phyloP scores from a whole-genome alignment of 2,888 invertebrate genomes.

The Drosophila quinaria region DNA sequence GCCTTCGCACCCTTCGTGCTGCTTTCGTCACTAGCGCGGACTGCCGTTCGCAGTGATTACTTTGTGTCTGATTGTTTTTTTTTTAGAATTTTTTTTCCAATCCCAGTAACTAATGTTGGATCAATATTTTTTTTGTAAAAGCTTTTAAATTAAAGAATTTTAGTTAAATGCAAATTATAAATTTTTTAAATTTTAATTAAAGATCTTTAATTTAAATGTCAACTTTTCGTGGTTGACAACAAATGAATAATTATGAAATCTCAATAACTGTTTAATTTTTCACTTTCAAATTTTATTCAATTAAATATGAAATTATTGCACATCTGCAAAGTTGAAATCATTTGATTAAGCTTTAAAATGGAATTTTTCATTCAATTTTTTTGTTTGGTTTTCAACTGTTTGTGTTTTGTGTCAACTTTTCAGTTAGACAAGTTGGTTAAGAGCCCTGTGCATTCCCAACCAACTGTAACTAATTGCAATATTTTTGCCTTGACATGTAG shows the following conservation, averaged over 20 bases:
- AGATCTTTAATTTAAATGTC: no score
- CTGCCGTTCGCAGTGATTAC: no score
- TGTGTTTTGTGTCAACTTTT: slow-evolving; percentile 27
- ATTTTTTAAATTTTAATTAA: no score
- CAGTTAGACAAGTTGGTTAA: slow-evolving; percentile 21
- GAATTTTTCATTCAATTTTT: not conserved
- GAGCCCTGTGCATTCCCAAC: slow-evolving; percentile 36
- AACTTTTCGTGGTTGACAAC: not conserved
- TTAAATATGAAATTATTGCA: not conserved
- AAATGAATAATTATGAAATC: not conserved
- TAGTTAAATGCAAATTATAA: no score
- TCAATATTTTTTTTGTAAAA: no score
- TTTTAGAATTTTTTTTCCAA: no score
- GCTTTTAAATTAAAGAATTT: no score
- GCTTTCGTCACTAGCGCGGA: no score
- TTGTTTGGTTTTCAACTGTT: slow-evolving; percentile 8
- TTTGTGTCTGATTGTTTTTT: no score
- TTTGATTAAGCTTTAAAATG: not conserved
- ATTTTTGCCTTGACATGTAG: slow-evolving; percentile 44
- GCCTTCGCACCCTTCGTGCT: no score
- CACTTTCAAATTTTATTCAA: not conserved
- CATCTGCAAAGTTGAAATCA: not conserved
- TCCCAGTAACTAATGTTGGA: no score
- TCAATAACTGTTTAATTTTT: not conserved
- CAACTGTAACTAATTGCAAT: slow-evolving; percentile 67